Evolutionary conservation across 2,888 invertebrate species (phyloP).

Genomic region (Aplocera efformata): DNA sequence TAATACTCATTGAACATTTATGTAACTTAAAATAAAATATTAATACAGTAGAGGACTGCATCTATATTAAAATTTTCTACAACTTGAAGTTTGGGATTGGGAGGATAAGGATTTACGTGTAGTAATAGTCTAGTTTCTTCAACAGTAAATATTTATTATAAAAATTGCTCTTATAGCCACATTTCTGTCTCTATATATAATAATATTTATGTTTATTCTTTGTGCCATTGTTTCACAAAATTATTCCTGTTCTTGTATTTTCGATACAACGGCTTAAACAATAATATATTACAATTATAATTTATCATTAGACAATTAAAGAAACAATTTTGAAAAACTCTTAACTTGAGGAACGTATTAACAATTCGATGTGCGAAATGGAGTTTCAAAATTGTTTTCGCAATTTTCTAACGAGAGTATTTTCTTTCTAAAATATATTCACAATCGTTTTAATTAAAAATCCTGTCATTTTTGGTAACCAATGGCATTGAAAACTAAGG

Average conservation of each 20-base stretch:
- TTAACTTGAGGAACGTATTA: conserved; percentile 67
- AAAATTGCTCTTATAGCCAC: conserved; percentile 81
- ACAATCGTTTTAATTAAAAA: conserved; percentile 73
- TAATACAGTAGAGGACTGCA: no score
- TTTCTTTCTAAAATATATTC: conserved; percentile 70
- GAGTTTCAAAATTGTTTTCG: conserved; percentile 63
- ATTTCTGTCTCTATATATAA: conserved; percentile 80
- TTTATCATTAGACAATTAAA: conserved; percentile 69
- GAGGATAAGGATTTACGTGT: conserved; percentile 7
- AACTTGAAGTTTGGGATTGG: no score
- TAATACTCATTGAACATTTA: no score
- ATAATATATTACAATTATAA: conserved; percentile 78
- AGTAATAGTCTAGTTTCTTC: conserved; percentile 71
- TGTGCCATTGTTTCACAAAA: conserved; percentile 81
- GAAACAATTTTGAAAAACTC: conserved; percentile 68
- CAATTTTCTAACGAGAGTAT: conserved; percentile 70
- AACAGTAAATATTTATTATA: conserved; percentile 82
- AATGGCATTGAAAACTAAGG: conserved; percentile 75
- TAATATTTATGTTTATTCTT: conserved; percentile 78
- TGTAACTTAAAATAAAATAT: no score
- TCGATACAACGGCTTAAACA: conserved; percentile 79
- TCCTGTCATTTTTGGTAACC: conserved; percentile 81
- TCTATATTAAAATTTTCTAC: no score
- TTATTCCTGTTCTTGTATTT: conserved; percentile 80
- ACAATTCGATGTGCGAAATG: conserved; percentile 76